Evolutionary conservation across 1,140 invertebrate genomes (phyloP).

Genomic region (Solen grandis): DNA sequence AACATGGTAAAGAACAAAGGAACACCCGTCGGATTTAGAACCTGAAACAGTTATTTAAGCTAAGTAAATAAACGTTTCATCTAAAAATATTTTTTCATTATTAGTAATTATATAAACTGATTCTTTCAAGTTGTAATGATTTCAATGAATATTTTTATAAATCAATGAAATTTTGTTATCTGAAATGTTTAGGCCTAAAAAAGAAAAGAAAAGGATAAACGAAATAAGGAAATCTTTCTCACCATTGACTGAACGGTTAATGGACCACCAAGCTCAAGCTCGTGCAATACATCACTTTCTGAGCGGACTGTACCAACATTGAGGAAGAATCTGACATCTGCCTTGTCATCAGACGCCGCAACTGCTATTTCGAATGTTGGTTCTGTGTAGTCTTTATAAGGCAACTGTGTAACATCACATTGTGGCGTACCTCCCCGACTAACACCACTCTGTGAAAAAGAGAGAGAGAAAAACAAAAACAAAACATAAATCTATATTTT

Average conservation of each 20-base stretch:
- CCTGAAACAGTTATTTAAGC: background rate
- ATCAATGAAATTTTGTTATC: no score
- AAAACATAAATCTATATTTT: no score
- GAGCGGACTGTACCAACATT: constrained; percentile 39
- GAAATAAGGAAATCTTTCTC: no score
- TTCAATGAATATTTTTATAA: background rate
- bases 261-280: constrained; percentile 27
- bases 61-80: no score
- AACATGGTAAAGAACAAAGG: constrained; percentile 60
- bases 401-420: constrained; percentile 19
- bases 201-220: no score
- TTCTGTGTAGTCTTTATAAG: constrained; percentile 21
- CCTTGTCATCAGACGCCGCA: constrained; percentile 41
- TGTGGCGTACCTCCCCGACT: background rate
- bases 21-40: constrained; percentile 20
- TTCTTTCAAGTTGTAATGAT: background rate
- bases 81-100: no score
- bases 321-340: constrained; percentile 30
- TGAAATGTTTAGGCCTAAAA: no score
- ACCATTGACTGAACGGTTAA: constrained; percentile 20
- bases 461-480: background rate
- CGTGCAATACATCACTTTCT: constrained; percentile 21
- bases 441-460: background rate
- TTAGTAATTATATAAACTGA: background rate
- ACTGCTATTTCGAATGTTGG: constrained; percentile 30